Conservation (phyloP, 2,797 vertebrate species). For the Rhinichthys osculus region DNA sequence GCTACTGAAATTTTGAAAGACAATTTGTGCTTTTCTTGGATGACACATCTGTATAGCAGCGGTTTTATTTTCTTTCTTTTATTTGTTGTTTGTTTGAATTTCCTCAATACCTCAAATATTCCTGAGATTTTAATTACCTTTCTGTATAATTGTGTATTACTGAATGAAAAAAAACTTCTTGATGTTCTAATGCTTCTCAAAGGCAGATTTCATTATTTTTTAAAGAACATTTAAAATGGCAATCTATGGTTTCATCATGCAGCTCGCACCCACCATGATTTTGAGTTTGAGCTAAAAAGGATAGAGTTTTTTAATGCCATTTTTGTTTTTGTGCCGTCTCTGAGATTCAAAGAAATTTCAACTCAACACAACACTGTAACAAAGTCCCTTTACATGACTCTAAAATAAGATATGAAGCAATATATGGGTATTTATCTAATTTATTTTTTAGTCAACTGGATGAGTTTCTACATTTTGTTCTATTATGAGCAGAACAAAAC, state of each 20-base stretch:
- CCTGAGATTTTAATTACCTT: not conserved
- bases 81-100: not conserved
- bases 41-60: not conserved
- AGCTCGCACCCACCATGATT: not conserved
- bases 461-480: not conserved
- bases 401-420: not conserved
- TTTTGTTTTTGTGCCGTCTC: not conserved
- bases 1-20: not conserved
- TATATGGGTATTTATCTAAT: not conserved
- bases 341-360: not conserved
- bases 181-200: not conserved
- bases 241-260: too few relatives aligned
- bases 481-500: not conserved
- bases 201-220: not conserved
- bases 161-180: not conserved
- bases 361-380: too few relatives aligned
- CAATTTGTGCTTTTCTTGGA: too few relatives aligned
- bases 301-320: not conserved
- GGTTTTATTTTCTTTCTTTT: not conserved
- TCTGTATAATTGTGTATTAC: not conserved
- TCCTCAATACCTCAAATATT: slow-evolving; percentile 11
- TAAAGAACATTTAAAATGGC: not conserved
- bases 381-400: not conserved
- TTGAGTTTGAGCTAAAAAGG: not conserved
- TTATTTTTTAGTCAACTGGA: not conserved